Percentiles rank a stretch among this genome's conserved stretches.
Evolutionary conservation across 2,888 invertebrate genomes (phyloP).

Genomic region (Nephrotoma flavescens): DNA sequence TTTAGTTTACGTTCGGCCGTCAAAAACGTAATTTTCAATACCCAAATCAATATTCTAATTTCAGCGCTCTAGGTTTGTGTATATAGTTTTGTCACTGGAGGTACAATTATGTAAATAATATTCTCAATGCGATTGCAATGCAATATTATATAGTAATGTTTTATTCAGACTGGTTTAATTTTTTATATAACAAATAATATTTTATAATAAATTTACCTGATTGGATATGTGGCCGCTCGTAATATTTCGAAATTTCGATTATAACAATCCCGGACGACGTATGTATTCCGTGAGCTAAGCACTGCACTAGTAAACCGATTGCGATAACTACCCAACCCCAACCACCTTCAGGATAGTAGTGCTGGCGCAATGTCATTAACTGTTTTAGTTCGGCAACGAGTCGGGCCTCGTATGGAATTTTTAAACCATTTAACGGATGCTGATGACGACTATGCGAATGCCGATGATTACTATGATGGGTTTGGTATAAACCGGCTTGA

Average conservation of each 20-base stretch:
- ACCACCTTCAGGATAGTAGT: slow-evolving; percentile 76
- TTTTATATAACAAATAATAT: slow-evolving; percentile 8
- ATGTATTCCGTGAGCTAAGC: slow-evolving; percentile 61
- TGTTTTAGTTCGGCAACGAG: slow-evolving; percentile 10
- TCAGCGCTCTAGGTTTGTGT: background rate
- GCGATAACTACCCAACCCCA: slow-evolving; percentile 74
- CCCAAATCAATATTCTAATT: background rate
- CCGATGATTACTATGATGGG: background rate
- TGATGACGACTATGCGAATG: background rate
- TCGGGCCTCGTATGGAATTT: slow-evolving; percentile 7
- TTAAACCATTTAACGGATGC: background rate
- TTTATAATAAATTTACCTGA: slow-evolving; percentile 3
- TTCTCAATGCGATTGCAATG: background rate
- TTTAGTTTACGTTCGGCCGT: background rate
- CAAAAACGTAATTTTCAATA: background rate
- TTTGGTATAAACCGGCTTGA: slow-evolving; percentile 5
- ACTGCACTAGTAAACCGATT: slow-evolving; percentile 56
- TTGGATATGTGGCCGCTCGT: background rate
- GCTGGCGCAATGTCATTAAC: slow-evolving; percentile 28
- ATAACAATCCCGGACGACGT: slow-evolving; percentile 38
- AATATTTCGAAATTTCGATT: slow-evolving; percentile 24
- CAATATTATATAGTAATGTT: background rate
- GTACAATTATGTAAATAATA: background rate
- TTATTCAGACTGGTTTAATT: background rate
- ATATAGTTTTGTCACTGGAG: background rate